Conservation (phyloP, 2,888 invertebrate species). For the Coenonympha arcania region DNA sequence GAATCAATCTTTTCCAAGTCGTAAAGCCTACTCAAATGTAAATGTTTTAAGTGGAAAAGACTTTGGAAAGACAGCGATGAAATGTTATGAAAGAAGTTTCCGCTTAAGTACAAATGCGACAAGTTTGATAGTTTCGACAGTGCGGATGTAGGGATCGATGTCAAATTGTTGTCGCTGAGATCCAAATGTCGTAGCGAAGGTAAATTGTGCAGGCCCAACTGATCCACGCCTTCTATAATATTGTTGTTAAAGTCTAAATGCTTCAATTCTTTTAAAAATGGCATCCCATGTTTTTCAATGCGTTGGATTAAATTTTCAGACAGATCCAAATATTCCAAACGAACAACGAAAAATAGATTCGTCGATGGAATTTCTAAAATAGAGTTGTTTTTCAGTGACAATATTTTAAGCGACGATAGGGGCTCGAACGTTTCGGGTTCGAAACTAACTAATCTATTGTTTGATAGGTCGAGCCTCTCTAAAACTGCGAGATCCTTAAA, state of each 20-base stretch:
- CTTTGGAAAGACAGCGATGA: conserved; percentile 87
- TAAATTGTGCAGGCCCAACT: conserved; percentile 82
- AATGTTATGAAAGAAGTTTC: conserved; percentile 82
- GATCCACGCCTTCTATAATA: conserved; percentile 80
- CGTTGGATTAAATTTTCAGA: conserved; percentile 85
- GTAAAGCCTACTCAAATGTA: conserved; percentile 81
- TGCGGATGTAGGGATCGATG: conserved; percentile 82
- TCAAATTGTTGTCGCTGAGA: conserved; percentile 87
- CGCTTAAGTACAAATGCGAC: conserved; percentile 82
- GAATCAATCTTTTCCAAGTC: conserved; percentile 81
- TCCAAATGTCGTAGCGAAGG: conserved; percentile 81
- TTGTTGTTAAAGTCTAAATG: conserved; percentile 83
- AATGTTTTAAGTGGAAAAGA: conserved; percentile 83
- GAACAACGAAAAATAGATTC: conserved; percentile 78
- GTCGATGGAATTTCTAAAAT: conserved; percentile 82
- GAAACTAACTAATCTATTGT: conserved; percentile 82
- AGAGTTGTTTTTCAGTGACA: conserved; percentile 85
- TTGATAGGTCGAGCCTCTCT: conserved; percentile 81
- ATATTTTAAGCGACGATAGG: conserved; percentile 78
- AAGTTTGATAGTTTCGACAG: conserved; percentile 84
- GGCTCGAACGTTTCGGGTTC: conserved; percentile 81
- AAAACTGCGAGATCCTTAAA: conserved; percentile 84
- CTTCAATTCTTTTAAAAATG: conserved; percentile 80
- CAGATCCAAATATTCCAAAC: conserved; percentile 82
- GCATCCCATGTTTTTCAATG: conserved; percentile 81